Evolutionary conservation across 2,797 vertebrate species (phyloP), one percentile per base, ranked within the genome.

Genomic region (Diplodus sargus): DNA sequence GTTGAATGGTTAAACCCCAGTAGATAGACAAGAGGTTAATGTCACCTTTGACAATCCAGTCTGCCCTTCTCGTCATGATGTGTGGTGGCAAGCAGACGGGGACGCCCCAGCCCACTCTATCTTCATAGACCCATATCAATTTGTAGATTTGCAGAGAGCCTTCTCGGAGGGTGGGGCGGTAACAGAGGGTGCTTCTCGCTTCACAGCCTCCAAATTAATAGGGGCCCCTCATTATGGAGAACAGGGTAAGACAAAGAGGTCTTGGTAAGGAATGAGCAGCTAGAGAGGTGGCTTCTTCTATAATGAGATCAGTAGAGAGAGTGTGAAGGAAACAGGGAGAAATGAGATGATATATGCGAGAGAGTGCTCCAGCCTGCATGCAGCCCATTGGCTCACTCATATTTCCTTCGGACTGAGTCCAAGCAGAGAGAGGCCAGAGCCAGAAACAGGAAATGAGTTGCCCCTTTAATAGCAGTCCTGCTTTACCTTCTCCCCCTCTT

Each of bases 121-220:
- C 87, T 92, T 87, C 90, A 90, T 86, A 83, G 79, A 84, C 74
- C 78, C 92, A 83, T 91, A 93, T 93, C 81, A 73, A 76, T 80
- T 72, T 5, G 39, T 72, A 54, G 67, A 80, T 92, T 89, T 87
- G 85, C 78, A 79, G 77, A 43, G 75, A 65, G 82, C 17, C 23
- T 9, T 61, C 7, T 8, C 34, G 8, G 34, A 45, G 53, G 22
- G 22, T 17, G 75, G 49, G 49, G n/a, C 43, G 18, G 71, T 70
- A 76, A 82, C 84, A 85, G 90, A 81, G 87, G 89, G 86, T 39
- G 18, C 43, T 90, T 94, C 89, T 92, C 81, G 89, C 93, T 90
- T 91, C 93, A 90, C 85, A 87, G 89, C 87, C 67, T 79, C 82
- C 70, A 94, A 95, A 95, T 95, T 93, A 95, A 94, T 90, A 76